Percentiles rank a stretch among this genome's conserved stretches.
Conservation (phyloP, 2,797 vertebrate genomes). For the Protosalanx chinensis region DNA sequence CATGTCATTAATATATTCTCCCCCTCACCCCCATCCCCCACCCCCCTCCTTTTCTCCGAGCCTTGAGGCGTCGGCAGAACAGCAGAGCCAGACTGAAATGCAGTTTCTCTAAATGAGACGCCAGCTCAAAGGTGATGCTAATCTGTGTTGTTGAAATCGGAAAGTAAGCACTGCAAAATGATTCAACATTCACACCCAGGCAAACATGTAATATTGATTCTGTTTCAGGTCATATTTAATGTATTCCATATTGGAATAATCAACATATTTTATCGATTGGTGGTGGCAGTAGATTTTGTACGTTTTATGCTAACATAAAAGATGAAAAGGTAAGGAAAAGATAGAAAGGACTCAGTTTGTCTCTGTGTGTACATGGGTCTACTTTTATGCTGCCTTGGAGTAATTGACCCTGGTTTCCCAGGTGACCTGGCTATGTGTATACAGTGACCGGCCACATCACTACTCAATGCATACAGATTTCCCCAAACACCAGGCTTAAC, state of each 20-base stretch:
- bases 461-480: constrained; percentile 22
- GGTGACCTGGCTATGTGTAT: constrained; percentile 19
- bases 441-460: constrained; percentile 9
- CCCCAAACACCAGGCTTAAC: background rate
- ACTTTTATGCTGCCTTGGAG: constrained; percentile 2
- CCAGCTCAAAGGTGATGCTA: constrained; percentile 65
- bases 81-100: constrained; percentile 66
- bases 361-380: background rate
- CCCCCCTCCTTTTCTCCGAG: constrained; percentile 35
- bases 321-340: background rate
- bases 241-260: constrained; percentile 62
- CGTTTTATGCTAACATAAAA: background rate
- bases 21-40: constrained; percentile 45
- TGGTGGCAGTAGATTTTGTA: background rate
- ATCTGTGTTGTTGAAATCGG: constrained; percentile 73
- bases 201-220: constrained; percentile 71
- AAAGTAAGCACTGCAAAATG: constrained; percentile 67
- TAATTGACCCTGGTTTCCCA: constrained; percentile 19
- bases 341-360: background rate
- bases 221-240: constrained; percentile 67
- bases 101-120: constrained; percentile 69
- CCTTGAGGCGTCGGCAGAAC: constrained; percentile 56
- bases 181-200: constrained; percentile 64
- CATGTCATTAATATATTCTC: constrained; percentile 68
- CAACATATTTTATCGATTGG: constrained; percentile 8